Percentiles rank a stretch among this genome's conserved stretches.
Conservation (phyloP, 1,140 invertebrate species). For the Cotesia vestalis region DNA sequence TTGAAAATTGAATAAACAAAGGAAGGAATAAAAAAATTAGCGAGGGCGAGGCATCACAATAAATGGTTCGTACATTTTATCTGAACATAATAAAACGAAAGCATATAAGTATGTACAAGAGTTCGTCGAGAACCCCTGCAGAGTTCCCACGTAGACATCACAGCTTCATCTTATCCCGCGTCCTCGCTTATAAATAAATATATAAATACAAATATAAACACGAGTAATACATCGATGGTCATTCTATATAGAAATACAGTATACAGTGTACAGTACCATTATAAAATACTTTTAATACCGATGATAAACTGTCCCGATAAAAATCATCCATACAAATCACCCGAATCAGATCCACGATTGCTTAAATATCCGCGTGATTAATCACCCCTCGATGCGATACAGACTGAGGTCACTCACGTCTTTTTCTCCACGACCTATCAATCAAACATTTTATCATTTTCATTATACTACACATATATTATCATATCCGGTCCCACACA, state of each 20-base stretch:
- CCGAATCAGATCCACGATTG: constrained; percentile 63
- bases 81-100: constrained; percentile 49
- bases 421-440: too few relatives aligned
- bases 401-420: too few relatives aligned
- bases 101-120: constrained; percentile 49
- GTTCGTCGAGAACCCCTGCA: constrained; percentile 26
- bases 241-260: constrained; percentile 3
- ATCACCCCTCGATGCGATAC: too few relatives aligned
- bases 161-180: constrained; percentile 34
- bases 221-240: constrained; percentile 8
- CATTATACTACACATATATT: too few relatives aligned
- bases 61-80: constrained; percentile 48
- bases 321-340: constrained; percentile 53
- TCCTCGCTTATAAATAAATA: constrained; percentile 25
- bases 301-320: constrained; percentile 54
- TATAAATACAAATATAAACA: constrained; percentile 12
- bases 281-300: constrained; percentile 48
- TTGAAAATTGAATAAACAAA: too few relatives aligned
- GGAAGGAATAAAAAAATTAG: constrained; percentile 22
- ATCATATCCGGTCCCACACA: too few relatives aligned
- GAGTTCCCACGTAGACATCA: constrained; percentile 37
- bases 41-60: constrained; percentile 39
- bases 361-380: constrained; percentile 42
- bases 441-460: too few relatives aligned
- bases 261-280: constrained; percentile 16